Conservation (phyloP, 2,888 invertebrate species). For the Megalurothrips usitatus region DNA sequence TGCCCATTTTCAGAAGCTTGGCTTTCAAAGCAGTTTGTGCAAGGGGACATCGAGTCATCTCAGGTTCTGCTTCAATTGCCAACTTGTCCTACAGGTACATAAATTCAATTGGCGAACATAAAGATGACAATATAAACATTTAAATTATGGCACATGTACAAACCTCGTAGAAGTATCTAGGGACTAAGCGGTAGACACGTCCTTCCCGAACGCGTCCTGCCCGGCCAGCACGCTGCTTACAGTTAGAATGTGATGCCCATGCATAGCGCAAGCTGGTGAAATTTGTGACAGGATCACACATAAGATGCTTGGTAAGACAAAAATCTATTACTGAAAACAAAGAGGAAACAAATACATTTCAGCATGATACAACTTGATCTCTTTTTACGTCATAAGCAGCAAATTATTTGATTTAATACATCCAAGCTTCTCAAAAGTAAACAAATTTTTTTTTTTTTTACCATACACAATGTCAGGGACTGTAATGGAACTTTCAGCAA, state of each 20-base stretch:
- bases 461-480: slow-evolving; percentile 82
- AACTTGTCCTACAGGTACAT: slow-evolving; percentile 48
- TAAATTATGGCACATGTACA: slow-evolving; percentile 35
- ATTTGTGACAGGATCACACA: slow-evolving; percentile 71
- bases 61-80: slow-evolving; percentile 59
- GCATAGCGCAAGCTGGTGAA: slow-evolving; percentile 69
- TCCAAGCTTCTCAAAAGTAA: neutral
- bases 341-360: slow-evolving; percentile 28
- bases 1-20: slow-evolving; percentile 76
- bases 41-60: slow-evolving; percentile 75
- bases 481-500: slow-evolving; percentile 89
- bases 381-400: slow-evolving; percentile 1
- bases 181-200: slow-evolving; percentile 76
- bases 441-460: slow-evolving; percentile 42
- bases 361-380: neutral
- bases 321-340: slow-evolving; percentile 78
- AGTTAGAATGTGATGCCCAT: slow-evolving; percentile 89
- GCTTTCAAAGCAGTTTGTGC: slow-evolving; percentile 73
- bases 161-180: slow-evolving; percentile 60
- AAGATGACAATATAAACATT: neutral
- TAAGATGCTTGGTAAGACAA: slow-evolving; percentile 79
- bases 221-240: slow-evolving; percentile 83
- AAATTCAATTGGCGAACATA: neutral
- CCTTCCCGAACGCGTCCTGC: slow-evolving; percentile 84
- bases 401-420: neutral